A percentile compares a stretch with the other conserved stretches of the same genome.
Evolutionary conservation across 2,888 invertebrate genomes (phyloP).

Genomic region (Micoletzkya japonica): DNA sequence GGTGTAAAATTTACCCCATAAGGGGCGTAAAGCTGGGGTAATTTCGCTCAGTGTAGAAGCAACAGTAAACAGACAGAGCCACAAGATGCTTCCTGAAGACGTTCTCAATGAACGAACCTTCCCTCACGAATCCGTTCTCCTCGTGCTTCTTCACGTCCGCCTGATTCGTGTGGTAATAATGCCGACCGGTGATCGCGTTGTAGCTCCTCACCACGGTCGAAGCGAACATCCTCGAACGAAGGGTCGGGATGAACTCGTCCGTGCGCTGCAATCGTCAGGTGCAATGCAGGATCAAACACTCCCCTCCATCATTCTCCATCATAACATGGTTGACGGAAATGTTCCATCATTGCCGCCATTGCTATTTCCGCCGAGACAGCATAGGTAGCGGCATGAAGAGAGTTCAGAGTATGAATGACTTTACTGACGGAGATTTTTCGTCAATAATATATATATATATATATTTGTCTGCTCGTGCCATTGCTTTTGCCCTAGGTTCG

Average conservation of each 20-base stretch:
- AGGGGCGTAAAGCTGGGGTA: too few relatives aligned
- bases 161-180: slow-evolving; percentile 25
- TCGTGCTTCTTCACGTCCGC: slow-evolving; percentile 18
- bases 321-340: not conserved
- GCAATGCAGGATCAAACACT: not conserved
- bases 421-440: too few relatives aligned
- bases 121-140: slow-evolving; percentile 12
- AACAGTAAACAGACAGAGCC: not conserved
- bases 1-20: too few relatives aligned
- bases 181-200: slow-evolving; percentile 7
- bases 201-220: slow-evolving; percentile 13
- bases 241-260: slow-evolving; percentile 25
- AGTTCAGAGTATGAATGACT: too few relatives aligned
- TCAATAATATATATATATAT: too few relatives aligned
- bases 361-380: too few relatives aligned
- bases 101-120: slow-evolving; percentile 9
- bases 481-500: too few relatives aligned
- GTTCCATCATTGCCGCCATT: too few relatives aligned
- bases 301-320: too few relatives aligned
- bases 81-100: not conserved
- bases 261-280: slow-evolving; percentile 13
- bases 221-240: slow-evolving; percentile 26
- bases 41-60: not conserved
- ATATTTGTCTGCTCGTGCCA: too few relatives aligned
- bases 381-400: too few relatives aligned